Evolutionary conservation across 2,113 vertebrate genomes (phyloP).

Genomic region (Nicator chloris): DNA sequence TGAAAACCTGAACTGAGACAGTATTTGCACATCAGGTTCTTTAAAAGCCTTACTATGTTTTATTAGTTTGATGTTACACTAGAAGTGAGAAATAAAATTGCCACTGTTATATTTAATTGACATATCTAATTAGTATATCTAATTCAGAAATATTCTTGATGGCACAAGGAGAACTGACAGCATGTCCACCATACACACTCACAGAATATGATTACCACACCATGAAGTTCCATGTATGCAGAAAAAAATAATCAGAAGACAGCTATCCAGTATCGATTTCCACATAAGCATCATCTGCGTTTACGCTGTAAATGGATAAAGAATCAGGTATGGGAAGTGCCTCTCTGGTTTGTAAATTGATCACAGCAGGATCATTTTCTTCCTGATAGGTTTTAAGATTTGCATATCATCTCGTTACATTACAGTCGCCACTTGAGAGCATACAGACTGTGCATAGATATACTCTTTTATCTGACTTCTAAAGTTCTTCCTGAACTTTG

Average conservation of each 20-base stretch:
- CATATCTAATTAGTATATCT: background rate
- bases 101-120: slow-evolving; percentile 17
- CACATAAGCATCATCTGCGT: background rate
- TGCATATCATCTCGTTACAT: background rate
- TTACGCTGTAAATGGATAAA: background rate
- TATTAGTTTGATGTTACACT: background rate
- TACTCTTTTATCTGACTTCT: slow-evolving; percentile 35
- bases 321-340: background rate
- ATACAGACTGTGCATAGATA: background rate
- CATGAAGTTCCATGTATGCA: background rate
- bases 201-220: background rate
- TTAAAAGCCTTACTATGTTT: background rate
- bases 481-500: slow-evolving; percentile 31
- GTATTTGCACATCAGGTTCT: background rate
- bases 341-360: background rate
- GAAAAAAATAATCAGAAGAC: background rate
- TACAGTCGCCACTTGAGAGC: background rate
- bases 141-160: background rate
- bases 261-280: background rate
- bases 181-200: background rate
- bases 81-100: slow-evolving; percentile 11
- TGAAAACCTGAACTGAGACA: background rate
- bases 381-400: slow-evolving; percentile 18
- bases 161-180: background rate
- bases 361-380: slow-evolving; percentile 33